Evolutionary conservation across 2,797 vertebrate genomes (phyloP).

Genomic region (Psittacula echo): DNA sequence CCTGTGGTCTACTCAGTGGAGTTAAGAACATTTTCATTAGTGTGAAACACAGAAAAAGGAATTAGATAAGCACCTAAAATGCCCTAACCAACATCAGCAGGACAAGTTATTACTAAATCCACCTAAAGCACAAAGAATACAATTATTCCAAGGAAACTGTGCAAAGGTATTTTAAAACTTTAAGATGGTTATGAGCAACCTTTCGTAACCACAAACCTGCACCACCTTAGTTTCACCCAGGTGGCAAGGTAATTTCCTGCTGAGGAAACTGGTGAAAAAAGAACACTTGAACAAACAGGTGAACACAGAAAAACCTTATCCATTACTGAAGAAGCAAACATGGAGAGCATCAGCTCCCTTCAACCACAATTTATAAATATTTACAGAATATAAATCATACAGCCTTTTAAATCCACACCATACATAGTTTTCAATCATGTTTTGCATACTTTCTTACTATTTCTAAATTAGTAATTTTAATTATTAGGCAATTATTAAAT

Average conservation of each 20-base stretch:
- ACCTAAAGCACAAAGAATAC: not conserved
- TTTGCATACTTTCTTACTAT: not conserved
- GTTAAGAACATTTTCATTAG: not conserved
- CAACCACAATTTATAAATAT: not conserved
- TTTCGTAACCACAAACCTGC: not conserved
- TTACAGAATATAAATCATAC: not conserved
- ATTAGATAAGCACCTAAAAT: not conserved
- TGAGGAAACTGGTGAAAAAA: not conserved
- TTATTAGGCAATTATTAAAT: not conserved
- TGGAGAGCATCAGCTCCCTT: not conserved
- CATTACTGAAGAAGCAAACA: not conserved
- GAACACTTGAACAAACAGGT: not conserved
- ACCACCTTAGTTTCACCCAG: not conserved
- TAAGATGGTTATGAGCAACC: not conserved
- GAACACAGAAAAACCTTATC: not conserved
- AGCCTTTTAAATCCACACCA: not conserved
- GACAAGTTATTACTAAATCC: not conserved
- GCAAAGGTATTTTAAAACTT: not conserved
- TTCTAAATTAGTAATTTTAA: not conserved
- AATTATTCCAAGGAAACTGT: not conserved
- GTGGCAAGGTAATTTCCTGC: not conserved
- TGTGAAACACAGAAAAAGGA: not conserved
- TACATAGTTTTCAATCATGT: not conserved
- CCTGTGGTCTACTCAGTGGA: not conserved
- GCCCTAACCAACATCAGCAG: not conserved